phyloP scores from a whole-genome alignment of 2,797 vertebrate genomes.

The Dipus sagitta region DNA sequence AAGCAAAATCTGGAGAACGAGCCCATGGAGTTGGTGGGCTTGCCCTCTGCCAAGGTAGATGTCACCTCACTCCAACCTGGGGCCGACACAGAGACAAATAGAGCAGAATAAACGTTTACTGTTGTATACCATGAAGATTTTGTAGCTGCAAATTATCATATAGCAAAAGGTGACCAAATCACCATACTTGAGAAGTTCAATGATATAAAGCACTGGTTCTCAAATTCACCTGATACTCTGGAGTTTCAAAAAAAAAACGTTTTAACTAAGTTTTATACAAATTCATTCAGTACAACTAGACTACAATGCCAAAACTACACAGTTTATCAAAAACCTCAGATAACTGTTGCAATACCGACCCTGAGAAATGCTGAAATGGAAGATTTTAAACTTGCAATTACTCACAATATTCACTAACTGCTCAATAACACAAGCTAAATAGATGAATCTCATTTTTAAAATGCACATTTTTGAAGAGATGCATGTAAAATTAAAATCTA shows the following conservation, averaged over 20 bases:
- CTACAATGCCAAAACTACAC: background rate
- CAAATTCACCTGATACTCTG: background rate
- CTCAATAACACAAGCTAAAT: constrained; percentile 45
- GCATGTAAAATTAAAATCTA: constrained; percentile 41
- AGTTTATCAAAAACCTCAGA: constrained; percentile 53
- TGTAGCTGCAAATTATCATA: constrained; percentile 56
- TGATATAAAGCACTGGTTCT: constrained; percentile 13
- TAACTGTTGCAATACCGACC: background rate
- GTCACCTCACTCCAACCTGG: background rate
- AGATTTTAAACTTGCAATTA: constrained; percentile 44
- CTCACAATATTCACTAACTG: constrained; percentile 49
- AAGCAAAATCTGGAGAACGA: constrained; percentile 12
- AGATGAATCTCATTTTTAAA: constrained; percentile 44
- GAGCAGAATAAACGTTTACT: constrained; percentile 48
- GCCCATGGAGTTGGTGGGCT: background rate
- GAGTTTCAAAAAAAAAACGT: background rate
- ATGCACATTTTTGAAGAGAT: constrained; percentile 43
- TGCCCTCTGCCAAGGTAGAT: background rate
- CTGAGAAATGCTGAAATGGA: constrained; percentile 54
- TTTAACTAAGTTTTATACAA: background rate
- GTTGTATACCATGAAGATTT: constrained; percentile 29
- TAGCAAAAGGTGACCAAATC: constrained; percentile 22
- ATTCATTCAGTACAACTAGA: constrained; percentile 46
- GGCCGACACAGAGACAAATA: background rate
- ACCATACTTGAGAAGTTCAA: constrained; percentile 36